These are phyloP conservation scores for Atherix ibis DNA, from an alignment of 2,888 invertebrate genomes.

Conservation along the genomic window DNA sequence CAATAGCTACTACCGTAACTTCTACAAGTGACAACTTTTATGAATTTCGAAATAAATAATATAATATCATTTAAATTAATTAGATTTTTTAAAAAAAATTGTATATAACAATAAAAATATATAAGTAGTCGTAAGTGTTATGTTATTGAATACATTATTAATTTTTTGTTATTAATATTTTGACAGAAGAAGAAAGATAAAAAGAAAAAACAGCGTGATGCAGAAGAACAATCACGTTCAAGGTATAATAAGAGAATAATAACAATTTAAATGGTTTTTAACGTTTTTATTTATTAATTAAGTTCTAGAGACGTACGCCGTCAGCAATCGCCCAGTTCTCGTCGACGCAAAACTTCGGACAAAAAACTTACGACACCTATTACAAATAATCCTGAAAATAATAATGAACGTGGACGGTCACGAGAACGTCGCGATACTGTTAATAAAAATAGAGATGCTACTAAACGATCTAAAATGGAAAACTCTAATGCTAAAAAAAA, in stretches of 20 bases:
- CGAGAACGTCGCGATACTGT: slow-evolving; percentile 17
- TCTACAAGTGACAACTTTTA: too few species aligned
- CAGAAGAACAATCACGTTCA: slow-evolving; percentile 39
- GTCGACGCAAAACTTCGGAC: slow-evolving; percentile 1
- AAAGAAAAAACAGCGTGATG: slow-evolving; percentile 38
- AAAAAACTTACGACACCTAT: slow-evolving; percentile 1
- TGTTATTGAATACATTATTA: slow-evolving; percentile 13
- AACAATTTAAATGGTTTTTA: background rate
- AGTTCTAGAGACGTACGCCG: slow-evolving; percentile 4
- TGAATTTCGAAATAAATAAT: too few species aligned
- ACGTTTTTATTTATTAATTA: background rate
- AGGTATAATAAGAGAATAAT: slow-evolving; percentile 28
- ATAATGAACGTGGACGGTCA: slow-evolving; percentile 19
- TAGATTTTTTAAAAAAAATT: too few species aligned
- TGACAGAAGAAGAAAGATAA: slow-evolving; percentile 42
- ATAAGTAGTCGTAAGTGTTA: too few species aligned
- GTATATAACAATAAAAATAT: slow-evolving; percentile 2
- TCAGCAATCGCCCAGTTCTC: slow-evolving; percentile 1
- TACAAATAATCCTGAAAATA: too few species aligned
- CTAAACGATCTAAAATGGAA: background rate
- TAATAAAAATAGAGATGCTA: background rate
- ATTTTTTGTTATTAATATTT: slow-evolving; percentile 16
- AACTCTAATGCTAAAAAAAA: background rate
- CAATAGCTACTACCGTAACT: too few species aligned
- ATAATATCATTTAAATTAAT: slow-evolving; percentile 1